Evolutionary conservation across 2,113 vertebrate genomes (phyloP), one percentile per base, ranked within the genome.

Genomic region (Seriola rivoliana): DNA sequence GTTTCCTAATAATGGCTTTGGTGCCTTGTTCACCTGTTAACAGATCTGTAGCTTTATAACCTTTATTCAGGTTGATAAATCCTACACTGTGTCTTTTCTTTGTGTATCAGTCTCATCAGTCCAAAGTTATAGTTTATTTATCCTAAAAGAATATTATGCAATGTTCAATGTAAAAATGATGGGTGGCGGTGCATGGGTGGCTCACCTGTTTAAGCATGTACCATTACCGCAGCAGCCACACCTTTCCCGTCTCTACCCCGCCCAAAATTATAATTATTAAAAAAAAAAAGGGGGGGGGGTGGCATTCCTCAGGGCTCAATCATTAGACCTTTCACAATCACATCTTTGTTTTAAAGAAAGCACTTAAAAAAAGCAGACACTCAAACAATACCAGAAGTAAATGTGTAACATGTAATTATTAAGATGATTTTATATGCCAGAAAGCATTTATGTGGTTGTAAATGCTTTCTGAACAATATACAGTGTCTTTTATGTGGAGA

Each of bases 1-100:
- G 66, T 62, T 62, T 80, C 75, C 13, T 81, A 38, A 38, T 36
- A 16, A 65, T 48, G 71, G 83, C 84, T 90, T 80, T 79, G 84
- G 92, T 94, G 93, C 93, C 93, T 95, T 95, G 71, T 71, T 93
- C 81, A 70, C 25, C 55, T 52, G 21, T 57, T 46, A 67, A 76
- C 50, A 70, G 5, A 69, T 73, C 71, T 73, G 65, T 75, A 87
- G 78, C 65, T 88, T 74, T 62, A 70, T 17, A 67, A 40, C 50
- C 63, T 69, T 72, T 64, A 21, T 46, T 52, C 64, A 40, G 44
- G 38, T 74, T 72, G 34, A 79, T 71, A 12, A 25, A 59, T 79
- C 57, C 29, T 46, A 34, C 71, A 73, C 78, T 77, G 64, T 89
- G 21, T 86, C 40, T 81, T 80, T 11, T 74, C 32, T 65, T 71